Conservation (phyloP, 2,113 vertebrate genomes). For the Rhombomys opimus region DNA sequence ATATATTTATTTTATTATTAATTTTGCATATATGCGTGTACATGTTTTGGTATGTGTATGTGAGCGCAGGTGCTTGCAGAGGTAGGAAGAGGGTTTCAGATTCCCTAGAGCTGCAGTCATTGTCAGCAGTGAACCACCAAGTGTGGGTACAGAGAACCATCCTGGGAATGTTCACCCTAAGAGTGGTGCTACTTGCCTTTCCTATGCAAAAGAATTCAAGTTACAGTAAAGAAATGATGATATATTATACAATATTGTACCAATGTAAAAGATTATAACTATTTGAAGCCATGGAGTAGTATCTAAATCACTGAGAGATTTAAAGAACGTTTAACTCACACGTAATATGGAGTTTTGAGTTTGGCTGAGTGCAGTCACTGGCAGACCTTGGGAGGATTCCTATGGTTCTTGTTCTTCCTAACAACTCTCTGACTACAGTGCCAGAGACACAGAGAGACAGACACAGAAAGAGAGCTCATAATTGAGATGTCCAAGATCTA, state of each 20-base stretch:
- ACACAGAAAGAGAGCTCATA: background rate
- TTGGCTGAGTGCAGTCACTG: background rate
- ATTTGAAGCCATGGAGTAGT: background rate
- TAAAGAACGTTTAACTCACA: background rate
- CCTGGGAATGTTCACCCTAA: background rate
- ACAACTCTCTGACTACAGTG: too few relatives aligned
- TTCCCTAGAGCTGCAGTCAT: background rate
- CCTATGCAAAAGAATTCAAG: background rate
- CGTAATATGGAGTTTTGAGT: background rate
- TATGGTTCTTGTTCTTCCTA: background rate
- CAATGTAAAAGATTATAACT: background rate
- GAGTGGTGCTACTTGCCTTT: background rate
- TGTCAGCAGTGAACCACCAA: background rate
- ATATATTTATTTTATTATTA: background rate
- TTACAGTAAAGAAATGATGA: background rate
- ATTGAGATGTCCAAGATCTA: background rate
- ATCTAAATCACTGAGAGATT: conserved; percentile 25
- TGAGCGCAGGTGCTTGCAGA: background rate
- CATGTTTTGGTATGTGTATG: too few relatives aligned
- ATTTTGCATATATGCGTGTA: background rate
- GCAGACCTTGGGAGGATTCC: background rate
- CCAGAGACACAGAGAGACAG: background rate
- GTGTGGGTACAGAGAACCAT: background rate
- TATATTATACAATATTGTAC: background rate
- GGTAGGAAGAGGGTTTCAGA: background rate